Evolutionary conservation across 2,888 invertebrate genomes (phyloP).

Genomic region (Thereva unica): DNA sequence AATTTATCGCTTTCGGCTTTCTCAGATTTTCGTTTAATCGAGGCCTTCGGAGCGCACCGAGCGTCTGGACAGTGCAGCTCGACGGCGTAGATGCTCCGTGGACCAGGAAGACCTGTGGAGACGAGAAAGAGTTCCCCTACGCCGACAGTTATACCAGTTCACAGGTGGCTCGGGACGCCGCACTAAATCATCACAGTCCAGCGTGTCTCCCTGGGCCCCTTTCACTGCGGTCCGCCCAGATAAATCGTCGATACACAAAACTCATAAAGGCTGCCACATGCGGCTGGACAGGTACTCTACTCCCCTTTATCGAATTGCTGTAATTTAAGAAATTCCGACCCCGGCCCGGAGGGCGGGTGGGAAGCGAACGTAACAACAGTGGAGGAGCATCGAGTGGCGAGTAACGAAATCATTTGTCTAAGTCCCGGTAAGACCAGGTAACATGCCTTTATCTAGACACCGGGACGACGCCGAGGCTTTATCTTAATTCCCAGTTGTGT

Average conservation of each 20-base stretch:
- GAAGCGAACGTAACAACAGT: too few species aligned
- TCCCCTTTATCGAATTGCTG: too few species aligned
- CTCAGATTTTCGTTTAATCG: conserved; percentile 36
- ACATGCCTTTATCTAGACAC: conserved; percentile 1
- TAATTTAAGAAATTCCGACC: too few species aligned
- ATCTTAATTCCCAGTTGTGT: conserved; percentile 33
- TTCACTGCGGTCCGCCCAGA: conserved; percentile 39
- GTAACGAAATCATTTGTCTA: conserved; percentile 25
- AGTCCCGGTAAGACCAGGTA: background rate
- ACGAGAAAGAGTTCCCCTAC: conserved; percentile 17
- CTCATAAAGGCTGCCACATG: conserved; percentile 20
- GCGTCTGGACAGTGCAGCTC: conserved; percentile 11
- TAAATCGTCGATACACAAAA: conserved; percentile 38
- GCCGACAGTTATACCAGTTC: conserved; percentile 15
- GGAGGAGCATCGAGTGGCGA: background rate
- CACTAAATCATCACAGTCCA: conserved; percentile 35
- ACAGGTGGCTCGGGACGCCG: conserved; percentile 37
- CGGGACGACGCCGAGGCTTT: conserved; percentile 6
- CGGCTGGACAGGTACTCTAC: too few species aligned
- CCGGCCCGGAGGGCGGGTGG: too few species aligned
- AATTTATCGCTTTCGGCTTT: conserved; percentile 43
- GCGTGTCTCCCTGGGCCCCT: conserved; percentile 9
- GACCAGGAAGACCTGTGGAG: background rate
- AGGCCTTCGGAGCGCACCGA: conserved; percentile 20
- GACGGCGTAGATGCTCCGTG: conserved; percentile 18